Evolutionary conservation across 2,797 vertebrate genomes (phyloP).

Genomic region (Cossypha niveicapilla): DNA sequence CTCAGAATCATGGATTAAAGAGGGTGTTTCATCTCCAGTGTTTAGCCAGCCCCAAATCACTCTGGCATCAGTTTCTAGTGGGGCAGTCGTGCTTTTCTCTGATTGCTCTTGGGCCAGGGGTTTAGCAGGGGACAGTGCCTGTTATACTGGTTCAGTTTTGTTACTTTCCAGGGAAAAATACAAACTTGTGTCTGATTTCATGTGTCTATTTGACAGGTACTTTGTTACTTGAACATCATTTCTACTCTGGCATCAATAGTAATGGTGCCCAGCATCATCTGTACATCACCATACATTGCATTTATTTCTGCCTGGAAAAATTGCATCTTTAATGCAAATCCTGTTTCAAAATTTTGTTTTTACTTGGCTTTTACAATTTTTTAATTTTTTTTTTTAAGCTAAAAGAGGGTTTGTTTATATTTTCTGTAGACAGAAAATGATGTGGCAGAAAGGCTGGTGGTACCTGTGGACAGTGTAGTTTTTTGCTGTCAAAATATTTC

Average conservation of each 20-base stretch:
- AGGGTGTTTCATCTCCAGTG: neutral
- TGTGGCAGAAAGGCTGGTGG: neutral
- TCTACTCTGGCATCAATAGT: neutral
- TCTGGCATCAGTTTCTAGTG: neutral
- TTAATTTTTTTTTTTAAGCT: too few species aligned
- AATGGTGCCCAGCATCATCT: neutral
- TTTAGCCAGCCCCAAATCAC: neutral
- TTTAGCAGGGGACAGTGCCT: neutral
- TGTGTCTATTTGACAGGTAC: neutral
- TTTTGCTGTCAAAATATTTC: neutral
- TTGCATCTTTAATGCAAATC: neutral
- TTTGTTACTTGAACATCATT: neutral
- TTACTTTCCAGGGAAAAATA: neutral
- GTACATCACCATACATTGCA: neutral
- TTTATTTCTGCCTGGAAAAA: neutral
- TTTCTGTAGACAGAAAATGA: neutral
- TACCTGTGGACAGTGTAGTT: neutral
- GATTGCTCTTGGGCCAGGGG: fast-evolving
- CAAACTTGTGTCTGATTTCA: neutral
- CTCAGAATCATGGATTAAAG: neutral
- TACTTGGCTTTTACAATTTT: neutral
- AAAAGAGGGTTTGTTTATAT: neutral
- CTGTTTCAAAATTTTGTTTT: neutral
- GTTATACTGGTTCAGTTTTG: neutral
- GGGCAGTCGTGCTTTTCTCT: fast-evolving